Base-by-base conservation (phyloP, 2,888 invertebrate species). In the Bimastos eiseni region DNA sequence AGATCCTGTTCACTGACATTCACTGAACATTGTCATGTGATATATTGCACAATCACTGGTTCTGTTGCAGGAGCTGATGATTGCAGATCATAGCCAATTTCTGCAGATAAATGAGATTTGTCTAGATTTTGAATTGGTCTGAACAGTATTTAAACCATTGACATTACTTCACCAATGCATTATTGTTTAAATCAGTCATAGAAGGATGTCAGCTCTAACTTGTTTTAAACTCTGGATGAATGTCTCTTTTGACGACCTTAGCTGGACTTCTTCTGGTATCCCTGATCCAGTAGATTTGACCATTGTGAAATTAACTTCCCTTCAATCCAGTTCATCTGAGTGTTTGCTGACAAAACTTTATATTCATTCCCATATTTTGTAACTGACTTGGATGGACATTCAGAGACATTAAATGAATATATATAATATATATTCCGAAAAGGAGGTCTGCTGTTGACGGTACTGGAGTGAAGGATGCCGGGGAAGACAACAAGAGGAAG, bases 31-130 rank as follows among this genome's bases (percentile, higher is more conserved):
- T 70, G 70, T 70, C n/a, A 70, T n/a, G 70, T n/a, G 30, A 70
- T 70, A n/a, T n/a, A 70, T n/a, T 70, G 70, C 70, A 70, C 70
- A 24, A 55, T 55, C 55, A 70, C 70, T 70, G 70, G 70, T 70
- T 70, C n/a, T 70, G 70, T 70, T 55, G 8, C 11, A n/a, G 17
- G 30, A n/a, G 70, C 70, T 70, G 70, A 30, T n/a, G 70, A 6
- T n/a, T n/a, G n/a, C n/a, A n/a, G n/a, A 70, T 17, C 70, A 70
- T 11, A 70, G n/a, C 30, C 70, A 70, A 70, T 70, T 8, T 70
- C 70, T 70, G n/a, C 70, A n/a, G 70, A n/a, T 30, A n/a, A 30
- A n/a, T 30, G n/a, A n/a, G 70, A 70, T 70, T n/a, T 70, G 30
- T 70, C 8, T 70, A 70, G 70, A n/a, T 8, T 8, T 70, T n/a